Conservation (phyloP, 2,888 invertebrate species). For the Rotaria socialis region DNA sequence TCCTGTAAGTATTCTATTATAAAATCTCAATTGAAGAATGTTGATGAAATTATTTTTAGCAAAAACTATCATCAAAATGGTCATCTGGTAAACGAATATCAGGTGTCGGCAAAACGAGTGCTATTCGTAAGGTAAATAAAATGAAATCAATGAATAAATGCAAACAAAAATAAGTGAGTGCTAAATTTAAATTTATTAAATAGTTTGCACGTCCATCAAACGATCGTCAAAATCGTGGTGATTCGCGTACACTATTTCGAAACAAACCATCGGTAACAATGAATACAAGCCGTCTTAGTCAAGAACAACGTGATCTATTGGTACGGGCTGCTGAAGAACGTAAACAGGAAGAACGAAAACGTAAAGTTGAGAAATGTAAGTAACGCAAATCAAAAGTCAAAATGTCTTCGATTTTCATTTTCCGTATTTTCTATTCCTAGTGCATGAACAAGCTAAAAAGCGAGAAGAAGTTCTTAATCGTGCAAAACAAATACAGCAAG, state of each 20-base stretch:
- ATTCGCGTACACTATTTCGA: not conserved
- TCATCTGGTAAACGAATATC: not conserved
- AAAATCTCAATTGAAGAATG: not conserved
- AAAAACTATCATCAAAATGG: not conserved
- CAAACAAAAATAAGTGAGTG: no score
- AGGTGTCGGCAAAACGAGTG: not conserved
- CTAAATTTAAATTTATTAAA: not conserved
- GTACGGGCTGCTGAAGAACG: constrained; percentile 6
- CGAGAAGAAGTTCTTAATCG: constrained; percentile 21
- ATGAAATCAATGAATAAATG: no score
- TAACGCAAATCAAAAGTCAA: no score
- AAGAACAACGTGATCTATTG: not conserved
- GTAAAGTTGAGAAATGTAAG: constrained; percentile 10
- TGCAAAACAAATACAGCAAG: constrained; percentile 16
- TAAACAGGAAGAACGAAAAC: constrained; percentile 29
- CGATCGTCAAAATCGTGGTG: not conserved
- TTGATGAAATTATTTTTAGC: not conserved
- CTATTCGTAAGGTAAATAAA: not conserved
- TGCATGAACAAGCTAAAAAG: constrained; percentile 21
- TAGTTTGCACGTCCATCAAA: not conserved
- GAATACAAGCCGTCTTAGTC: not conserved
- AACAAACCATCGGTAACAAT: not conserved
- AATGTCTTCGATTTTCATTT: not conserved
- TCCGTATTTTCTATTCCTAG: not conserved
- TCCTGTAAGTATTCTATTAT: not conserved